These are phyloP conservation scores for Limenitis camilla DNA, from an alignment of 2,888 invertebrate species.

Conservation along the genomic window DNA sequence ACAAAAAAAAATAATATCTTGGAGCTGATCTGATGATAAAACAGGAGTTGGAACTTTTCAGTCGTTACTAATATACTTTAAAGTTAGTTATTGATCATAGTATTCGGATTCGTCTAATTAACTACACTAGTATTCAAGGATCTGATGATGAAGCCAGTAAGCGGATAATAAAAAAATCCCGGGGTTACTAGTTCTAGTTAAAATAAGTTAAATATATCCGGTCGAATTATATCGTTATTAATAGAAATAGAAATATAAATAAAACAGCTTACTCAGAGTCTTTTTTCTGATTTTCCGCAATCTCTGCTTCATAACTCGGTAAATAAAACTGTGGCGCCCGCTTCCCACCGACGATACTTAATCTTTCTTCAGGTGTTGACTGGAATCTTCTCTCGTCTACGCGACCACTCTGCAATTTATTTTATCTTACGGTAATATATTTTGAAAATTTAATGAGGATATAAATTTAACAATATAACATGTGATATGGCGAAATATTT, in stretches of 20 bases:
- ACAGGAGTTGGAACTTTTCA: too few relatives aligned
- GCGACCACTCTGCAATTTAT: constrained; percentile 81
- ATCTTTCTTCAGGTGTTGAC: constrained; percentile 91
- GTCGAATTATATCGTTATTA: too few relatives aligned
- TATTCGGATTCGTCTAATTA: too few relatives aligned
- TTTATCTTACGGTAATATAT: neutral
- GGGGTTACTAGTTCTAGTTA: too few relatives aligned
- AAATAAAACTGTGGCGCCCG: constrained; percentile 98
- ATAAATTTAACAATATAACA: neutral
- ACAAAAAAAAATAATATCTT: too few relatives aligned
- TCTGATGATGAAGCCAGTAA: too few relatives aligned
- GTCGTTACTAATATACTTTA: too few relatives aligned
- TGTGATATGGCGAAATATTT: neutral
- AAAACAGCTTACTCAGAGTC: constrained; percentile 89
- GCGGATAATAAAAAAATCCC: too few relatives aligned
- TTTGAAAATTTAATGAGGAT: neutral
- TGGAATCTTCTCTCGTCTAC: constrained; percentile 93
- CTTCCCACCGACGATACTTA: constrained; percentile 97
- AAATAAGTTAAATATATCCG: too few relatives aligned
- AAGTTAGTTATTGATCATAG: too few relatives aligned
- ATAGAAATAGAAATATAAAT: neutral
- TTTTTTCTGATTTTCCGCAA: constrained; percentile 97
- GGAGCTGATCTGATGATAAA: too few relatives aligned
- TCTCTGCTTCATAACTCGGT: constrained; percentile 94
- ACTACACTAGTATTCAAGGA: too few relatives aligned